phyloP scores from a whole-genome alignment of 2,113 vertebrate species.

The Cavia aperea region DNA sequence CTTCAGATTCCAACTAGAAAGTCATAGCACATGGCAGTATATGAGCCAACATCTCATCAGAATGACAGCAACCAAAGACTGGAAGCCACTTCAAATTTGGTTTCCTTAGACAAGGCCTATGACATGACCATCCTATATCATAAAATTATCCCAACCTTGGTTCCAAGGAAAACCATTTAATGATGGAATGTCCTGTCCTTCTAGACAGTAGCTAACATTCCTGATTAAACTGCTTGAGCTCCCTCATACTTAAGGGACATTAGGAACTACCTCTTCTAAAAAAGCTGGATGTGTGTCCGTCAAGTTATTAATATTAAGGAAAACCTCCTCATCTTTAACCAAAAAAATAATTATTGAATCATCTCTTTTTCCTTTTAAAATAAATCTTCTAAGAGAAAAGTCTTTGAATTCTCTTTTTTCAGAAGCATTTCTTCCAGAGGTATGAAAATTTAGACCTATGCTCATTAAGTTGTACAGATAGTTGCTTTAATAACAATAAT shows the following conservation, averaged over 20 bases:
- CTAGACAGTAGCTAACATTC: neutral
- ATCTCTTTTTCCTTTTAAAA: slow-evolving; percentile 20
- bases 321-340: neutral
- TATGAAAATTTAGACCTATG: neutral
- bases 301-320: neutral
- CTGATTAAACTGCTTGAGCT: neutral
- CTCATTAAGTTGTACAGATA: neutral
- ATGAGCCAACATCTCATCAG: neutral
- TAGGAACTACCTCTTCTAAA: neutral
- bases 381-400: neutral
- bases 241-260: neutral
- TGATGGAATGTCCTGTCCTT: neutral
- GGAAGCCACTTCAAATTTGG: neutral
- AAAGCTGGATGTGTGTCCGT: neutral
- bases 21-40: neutral
- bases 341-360: neutral
- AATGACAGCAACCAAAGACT: neutral
- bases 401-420: neutral
- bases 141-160: neutral
- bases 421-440: slow-evolving; percentile 16
- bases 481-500: neutral
- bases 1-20: neutral
- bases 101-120: neutral
- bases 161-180: neutral
- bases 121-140: neutral